Conservation (phyloP, 2,888 invertebrate genomes). For the Rotaria sp. region DNA sequence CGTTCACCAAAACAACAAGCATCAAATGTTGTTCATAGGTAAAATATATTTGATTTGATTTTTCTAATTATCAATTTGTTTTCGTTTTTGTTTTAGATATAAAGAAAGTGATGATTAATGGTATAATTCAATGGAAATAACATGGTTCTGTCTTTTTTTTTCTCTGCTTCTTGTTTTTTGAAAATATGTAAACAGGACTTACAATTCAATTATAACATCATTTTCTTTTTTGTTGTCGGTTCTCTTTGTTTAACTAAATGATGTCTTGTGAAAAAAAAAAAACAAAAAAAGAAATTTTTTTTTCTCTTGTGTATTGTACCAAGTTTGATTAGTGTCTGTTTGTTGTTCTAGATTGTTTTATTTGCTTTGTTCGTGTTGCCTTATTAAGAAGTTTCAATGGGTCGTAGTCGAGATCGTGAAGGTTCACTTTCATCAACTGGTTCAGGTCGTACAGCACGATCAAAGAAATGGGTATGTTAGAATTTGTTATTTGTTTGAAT, state of each 20-base stretch:
- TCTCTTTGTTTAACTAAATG: conserved; percentile 5
- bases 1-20: conserved; percentile 15
- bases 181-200: not conserved
- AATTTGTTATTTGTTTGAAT: not conserved
- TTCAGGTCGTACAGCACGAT: not conserved
- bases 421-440: not conserved
- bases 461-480: not conserved
- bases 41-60: not conserved
- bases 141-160: not conserved
- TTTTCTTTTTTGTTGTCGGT: not conserved
- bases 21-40: not conserved
- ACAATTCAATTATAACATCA: not conserved
- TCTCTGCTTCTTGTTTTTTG: not conserved
- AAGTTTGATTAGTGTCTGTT: conserved; percentile 9
- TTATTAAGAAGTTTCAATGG: not conserved
- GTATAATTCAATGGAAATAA: not conserved
- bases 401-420: conserved; percentile 21
- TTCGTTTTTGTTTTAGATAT: not conserved
- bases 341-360: not conserved
- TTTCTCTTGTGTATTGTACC: conserved; percentile 5
- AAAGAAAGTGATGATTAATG: not conserved
- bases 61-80: not conserved
- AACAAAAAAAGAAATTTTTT: not conserved
- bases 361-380: not conserved
- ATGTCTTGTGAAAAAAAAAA: not conserved